These are phyloP conservation scores for Drosophila gunungcola DNA, from an alignment of 1,140 invertebrate species.

Conservation along the genomic window DNA sequence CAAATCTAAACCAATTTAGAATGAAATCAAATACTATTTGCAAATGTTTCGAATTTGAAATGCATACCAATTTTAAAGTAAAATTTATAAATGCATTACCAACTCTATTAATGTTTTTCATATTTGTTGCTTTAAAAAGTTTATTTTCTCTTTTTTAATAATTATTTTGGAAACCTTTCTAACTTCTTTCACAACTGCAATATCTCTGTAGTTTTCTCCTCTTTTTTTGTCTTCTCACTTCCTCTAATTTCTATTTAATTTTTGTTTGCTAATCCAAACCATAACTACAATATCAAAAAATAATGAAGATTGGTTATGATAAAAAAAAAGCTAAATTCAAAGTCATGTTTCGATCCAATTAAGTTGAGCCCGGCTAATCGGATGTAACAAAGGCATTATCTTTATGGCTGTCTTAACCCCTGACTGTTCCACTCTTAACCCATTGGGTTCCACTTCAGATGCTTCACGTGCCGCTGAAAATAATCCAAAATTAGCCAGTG, in stretches of 20 bases:
- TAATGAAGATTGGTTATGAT: constrained; percentile 3
- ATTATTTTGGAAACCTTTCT: not conserved
- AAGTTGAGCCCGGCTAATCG: constrained; percentile 34
- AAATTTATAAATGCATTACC: no score
- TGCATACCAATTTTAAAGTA: no score
- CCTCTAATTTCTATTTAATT: constrained; percentile 31
- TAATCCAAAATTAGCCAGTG: constrained; percentile 39
- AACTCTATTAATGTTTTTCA: no score
- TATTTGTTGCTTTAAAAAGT: no score
- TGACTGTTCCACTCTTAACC: not conserved
- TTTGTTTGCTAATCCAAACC: constrained; percentile 1
- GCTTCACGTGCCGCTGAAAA: constrained; percentile 12
- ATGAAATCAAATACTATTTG: no score
- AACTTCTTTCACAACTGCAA: not conserved
- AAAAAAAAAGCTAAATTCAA: not conserved
- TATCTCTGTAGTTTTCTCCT: not conserved
- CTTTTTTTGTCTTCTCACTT: not conserved
- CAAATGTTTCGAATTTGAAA: no score
- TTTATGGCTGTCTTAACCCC: constrained; percentile 24
- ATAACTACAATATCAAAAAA: not conserved
- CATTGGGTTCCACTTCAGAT: not conserved
- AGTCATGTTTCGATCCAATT: constrained; percentile 48
- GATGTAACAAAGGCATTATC: constrained; percentile 47
- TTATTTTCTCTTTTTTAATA: not conserved
- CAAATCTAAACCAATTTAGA: no score